Percentiles rank a stretch among this genome's conserved stretches.
These are phyloP conservation scores for Hipposideros armiger DNA, from an alignment of 2,113 vertebrate genomes.

Conservation along the genomic window DNA sequence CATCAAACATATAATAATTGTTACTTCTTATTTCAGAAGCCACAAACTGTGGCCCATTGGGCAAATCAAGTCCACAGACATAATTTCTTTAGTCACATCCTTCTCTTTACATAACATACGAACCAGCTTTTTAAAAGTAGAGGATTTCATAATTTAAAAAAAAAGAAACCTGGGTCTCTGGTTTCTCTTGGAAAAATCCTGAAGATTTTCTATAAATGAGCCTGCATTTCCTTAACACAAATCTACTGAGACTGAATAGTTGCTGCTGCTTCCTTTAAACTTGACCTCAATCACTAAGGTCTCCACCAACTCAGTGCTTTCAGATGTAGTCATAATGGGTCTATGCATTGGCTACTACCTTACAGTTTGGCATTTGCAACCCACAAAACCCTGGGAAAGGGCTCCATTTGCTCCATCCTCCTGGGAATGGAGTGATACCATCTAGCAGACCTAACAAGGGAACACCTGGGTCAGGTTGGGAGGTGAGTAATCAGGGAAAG, in stretches of 20 bases:
- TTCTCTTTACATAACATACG: constrained; percentile 3
- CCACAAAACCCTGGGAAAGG: background rate
- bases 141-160: constrained; percentile 43
- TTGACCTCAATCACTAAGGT: constrained; percentile 67
- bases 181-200: constrained; percentile 43
- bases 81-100: constrained; percentile 37
- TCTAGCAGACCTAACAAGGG: background rate
- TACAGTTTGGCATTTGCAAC: background rate
- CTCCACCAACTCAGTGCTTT: constrained; percentile 36
- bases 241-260: background rate
- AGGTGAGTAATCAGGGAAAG: background rate
- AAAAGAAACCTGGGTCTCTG: background rate
- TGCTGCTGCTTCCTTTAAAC: constrained; percentile 61
- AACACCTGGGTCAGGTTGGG: background rate
- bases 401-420: background rate
- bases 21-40: constrained; percentile 14
- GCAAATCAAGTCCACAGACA: constrained; percentile 33
- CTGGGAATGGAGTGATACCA: background rate
- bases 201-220: constrained; percentile 19
- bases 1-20: constrained; percentile 31
- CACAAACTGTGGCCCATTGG: background rate
- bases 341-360: background rate
- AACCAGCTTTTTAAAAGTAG: constrained; percentile 36
- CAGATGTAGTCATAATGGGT: background rate
- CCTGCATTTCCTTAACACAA: constrained; percentile 47